These are phyloP conservation scores for Euproctis similis DNA, from an alignment of 2,888 invertebrate genomes.

Conservation along the genomic window DNA sequence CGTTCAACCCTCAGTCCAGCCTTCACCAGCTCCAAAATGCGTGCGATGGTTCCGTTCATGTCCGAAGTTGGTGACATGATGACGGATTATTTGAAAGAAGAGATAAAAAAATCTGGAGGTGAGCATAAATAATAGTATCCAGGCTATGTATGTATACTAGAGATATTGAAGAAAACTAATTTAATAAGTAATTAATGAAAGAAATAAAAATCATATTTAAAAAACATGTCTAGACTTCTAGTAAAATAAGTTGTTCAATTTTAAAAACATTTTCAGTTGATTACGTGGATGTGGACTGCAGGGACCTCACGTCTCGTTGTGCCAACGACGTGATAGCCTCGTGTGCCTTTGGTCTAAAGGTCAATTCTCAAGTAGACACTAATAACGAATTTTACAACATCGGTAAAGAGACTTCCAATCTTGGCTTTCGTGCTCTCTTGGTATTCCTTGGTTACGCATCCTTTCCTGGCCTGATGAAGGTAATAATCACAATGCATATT, in stretches of 20 bases:
- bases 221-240: background rate
- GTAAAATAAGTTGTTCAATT: too few relatives aligned
- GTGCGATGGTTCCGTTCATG: slow-evolving; percentile 52
- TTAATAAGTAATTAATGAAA: background rate
- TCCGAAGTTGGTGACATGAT: slow-evolving; percentile 40
- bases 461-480: background rate
- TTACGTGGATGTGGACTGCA: slow-evolving; percentile 44
- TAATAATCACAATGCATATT: too few relatives aligned
- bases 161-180: too few relatives aligned
- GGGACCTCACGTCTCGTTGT: slow-evolving; percentile 55
- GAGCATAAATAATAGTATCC: too few relatives aligned
- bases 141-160: too few relatives aligned
- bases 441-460: background rate
- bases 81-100: slow-evolving; percentile 29
- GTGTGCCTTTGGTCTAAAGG: slow-evolving; percentile 66
- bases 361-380: slow-evolving; percentile 67
- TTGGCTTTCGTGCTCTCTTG: background rate
- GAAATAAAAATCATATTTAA: background rate
- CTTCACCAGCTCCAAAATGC: slow-evolving; percentile 67
- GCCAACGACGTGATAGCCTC: slow-evolving; percentile 72
- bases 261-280: slow-evolving; percentile 25
- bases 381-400: slow-evolving; percentile 69
- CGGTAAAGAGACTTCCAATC: background rate
- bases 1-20: slow-evolving; percentile 56
- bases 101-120: slow-evolving; percentile 25